Percentiles rank a stretch among this genome's conserved stretches.
Conservation (phyloP, 2,797 vertebrate genomes). For the Pristis pectinata region DNA sequence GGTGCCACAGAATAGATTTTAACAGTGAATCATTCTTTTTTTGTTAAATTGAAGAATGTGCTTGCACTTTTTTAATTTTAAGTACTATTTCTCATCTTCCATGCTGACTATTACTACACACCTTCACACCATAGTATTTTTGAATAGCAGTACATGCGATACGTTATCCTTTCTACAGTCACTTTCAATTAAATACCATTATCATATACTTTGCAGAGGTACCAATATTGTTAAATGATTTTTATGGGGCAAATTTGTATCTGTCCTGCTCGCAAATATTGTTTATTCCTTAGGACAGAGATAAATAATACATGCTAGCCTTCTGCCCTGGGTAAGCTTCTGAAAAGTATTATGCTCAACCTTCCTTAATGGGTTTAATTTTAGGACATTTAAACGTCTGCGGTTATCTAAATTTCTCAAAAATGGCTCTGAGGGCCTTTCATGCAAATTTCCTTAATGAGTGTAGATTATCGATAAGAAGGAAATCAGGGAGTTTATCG, state of each 20-base stretch:
- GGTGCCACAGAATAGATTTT: not conserved
- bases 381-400: not conserved
- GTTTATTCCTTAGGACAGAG: not conserved
- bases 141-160: not conserved
- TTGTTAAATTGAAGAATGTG: not conserved
- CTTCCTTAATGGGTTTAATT: not conserved
- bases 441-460: not conserved
- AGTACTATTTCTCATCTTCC: not conserved
- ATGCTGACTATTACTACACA: not conserved
- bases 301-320: not conserved
- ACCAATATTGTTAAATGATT: not conserved
- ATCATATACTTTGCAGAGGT: not conserved
- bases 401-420: not conserved
- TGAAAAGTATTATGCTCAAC: not conserved
- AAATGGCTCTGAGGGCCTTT: too few relatives aligned
- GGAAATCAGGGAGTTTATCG: too few relatives aligned
- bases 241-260: not conserved
- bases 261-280: not conserved
- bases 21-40: not conserved
- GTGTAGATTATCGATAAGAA: not conserved
- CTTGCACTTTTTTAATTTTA: not conserved
- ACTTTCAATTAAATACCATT: not conserved
- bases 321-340: not conserved
- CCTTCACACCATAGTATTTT: not conserved
- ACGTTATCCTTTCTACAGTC: not conserved